A percentile compares a stretch with the other conserved stretches of the same genome.
Evolutionary conservation across 2,888 invertebrate genomes (phyloP).

Genomic region (Gibbula magus): DNA sequence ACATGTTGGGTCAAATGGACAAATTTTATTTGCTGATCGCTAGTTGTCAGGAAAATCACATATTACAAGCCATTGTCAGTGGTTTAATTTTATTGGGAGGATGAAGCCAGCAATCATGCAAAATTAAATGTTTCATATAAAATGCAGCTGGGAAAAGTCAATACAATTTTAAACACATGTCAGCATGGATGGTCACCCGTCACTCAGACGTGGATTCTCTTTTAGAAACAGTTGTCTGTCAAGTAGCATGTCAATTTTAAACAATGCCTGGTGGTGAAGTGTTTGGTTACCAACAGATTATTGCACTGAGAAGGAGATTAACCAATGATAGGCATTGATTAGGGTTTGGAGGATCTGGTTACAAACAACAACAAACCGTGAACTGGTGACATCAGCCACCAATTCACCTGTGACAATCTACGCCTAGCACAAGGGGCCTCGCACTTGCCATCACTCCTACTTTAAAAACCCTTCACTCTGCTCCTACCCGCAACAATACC

Average conservation of each 20-base stretch:
- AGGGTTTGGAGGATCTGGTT: not conserved
- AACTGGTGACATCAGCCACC: too few species aligned
- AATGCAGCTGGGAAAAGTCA: not conserved
- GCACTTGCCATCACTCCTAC: too few species aligned
- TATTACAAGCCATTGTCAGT: constrained; percentile 12
- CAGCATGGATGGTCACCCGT: not conserved
- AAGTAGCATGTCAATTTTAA: not conserved
- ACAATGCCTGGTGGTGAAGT: constrained; percentile 5
- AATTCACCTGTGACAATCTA: too few species aligned
- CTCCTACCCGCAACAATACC: too few species aligned
- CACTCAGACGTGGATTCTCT: not conserved
- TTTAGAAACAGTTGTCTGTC: not conserved
- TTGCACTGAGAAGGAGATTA: not conserved
- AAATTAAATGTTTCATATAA: constrained; percentile 1
- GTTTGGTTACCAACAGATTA: constrained; percentile 15
- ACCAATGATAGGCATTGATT: not conserved
- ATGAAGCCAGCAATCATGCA: constrained; percentile 10
- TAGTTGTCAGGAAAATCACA: constrained; percentile 18
- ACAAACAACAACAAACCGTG: not conserved
- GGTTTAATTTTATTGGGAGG: constrained; percentile 5
- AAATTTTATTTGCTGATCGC: constrained; percentile 17
- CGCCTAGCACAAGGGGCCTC: too few species aligned
- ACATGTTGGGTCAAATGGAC: constrained; percentile 19
- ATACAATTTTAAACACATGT: not conserved
- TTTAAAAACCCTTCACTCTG: too few species aligned